These are phyloP conservation scores for Pseudomyrmex concolor DNA, from an alignment of 1,140 invertebrate genomes.

Conservation along the genomic window DNA sequence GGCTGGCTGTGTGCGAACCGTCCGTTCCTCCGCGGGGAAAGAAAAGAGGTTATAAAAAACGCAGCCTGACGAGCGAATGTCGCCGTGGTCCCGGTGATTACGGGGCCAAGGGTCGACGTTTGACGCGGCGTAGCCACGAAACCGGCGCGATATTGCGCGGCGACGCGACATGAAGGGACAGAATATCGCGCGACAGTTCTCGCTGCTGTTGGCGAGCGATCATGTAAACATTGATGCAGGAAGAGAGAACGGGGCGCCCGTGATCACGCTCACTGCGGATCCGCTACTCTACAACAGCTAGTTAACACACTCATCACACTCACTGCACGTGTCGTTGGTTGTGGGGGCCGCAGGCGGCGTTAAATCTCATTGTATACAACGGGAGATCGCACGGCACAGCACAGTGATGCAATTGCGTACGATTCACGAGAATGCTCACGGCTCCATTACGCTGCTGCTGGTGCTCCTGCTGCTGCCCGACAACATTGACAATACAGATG, in stretches of 20 bases:
- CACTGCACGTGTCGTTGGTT: conserved; percentile 70
- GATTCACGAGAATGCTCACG: conserved; percentile 81
- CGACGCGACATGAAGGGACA: not conserved
- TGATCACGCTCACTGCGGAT: conserved; percentile 24
- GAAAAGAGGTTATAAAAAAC: conserved; percentile 76
- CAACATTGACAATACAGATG: conserved; percentile 90
- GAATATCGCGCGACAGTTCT: conserved; percentile 62
- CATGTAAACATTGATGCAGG: conserved; percentile 84
- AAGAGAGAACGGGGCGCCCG: conserved; percentile 46
- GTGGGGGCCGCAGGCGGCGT: conserved; percentile 65
- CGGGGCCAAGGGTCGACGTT: conserved; percentile 39
- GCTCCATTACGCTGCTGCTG: conserved; percentile 83
- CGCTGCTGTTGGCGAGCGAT: conserved; percentile 72
- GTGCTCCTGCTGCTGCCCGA: conserved; percentile 84
- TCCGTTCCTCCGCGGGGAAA: conserved; percentile 63
- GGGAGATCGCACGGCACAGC: conserved; percentile 26
- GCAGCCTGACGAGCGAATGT: conserved; percentile 46
- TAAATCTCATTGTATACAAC: conserved; percentile 72
- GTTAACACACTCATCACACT: conserved; percentile 56
- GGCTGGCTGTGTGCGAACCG: conserved; percentile 31
- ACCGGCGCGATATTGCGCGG: not conserved
- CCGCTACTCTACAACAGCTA: conserved; percentile 21
- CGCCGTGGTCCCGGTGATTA: not conserved
- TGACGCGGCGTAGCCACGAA: not conserved
- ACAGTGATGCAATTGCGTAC: conserved; percentile 64